Percentiles rank a stretch among this genome's conserved stretches.
These are phyloP conservation scores for Sycophaga agraensis DNA, from an alignment of 1,140 invertebrate genomes.

Conservation along the genomic window DNA sequence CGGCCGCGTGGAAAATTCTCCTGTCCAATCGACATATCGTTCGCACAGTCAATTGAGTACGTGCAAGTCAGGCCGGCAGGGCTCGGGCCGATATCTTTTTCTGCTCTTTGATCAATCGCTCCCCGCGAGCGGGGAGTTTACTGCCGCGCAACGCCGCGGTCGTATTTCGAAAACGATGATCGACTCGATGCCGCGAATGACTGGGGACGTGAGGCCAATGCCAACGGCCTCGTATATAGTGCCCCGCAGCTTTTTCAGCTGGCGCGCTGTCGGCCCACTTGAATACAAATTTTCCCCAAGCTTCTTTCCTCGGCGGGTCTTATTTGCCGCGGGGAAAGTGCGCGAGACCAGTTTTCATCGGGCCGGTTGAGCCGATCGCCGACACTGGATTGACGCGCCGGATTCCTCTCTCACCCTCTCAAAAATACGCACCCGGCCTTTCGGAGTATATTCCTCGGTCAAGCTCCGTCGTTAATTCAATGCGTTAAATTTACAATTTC, in stretches of 20 bases:
- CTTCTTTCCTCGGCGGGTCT: no score
- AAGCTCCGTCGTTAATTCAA: no score
- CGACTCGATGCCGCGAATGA: neutral
- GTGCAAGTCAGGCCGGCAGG: slow-evolving; percentile 36
- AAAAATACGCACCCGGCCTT: no score
- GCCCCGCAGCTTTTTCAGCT: slow-evolving; percentile 16
- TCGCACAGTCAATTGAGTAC: neutral
- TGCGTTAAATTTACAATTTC: no score
- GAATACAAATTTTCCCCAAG: no score
- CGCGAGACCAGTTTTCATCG: no score
- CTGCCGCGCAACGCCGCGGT: neutral
- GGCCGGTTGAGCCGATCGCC: no score
- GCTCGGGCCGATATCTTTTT: neutral
- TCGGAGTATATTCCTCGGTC: no score
- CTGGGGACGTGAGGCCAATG: slow-evolving; percentile 19
- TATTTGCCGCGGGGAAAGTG: no score
- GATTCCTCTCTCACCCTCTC: no score
- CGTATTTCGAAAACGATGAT: slow-evolving; percentile 14
- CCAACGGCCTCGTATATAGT: slow-evolving; percentile 9
- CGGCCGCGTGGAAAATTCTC: slow-evolving; percentile 7
- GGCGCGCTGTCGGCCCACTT: no score
- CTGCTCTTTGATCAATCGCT: slow-evolving; percentile 33
- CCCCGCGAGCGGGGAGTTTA: neutral
- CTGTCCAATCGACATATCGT: neutral
- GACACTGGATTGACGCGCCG: no score